A percentile compares a stretch with the other conserved stretches of the same genome.
Evolutionary conservation across 2,888 invertebrate genomes (phyloP).

Genomic region (Neoascia interrupta): DNA sequence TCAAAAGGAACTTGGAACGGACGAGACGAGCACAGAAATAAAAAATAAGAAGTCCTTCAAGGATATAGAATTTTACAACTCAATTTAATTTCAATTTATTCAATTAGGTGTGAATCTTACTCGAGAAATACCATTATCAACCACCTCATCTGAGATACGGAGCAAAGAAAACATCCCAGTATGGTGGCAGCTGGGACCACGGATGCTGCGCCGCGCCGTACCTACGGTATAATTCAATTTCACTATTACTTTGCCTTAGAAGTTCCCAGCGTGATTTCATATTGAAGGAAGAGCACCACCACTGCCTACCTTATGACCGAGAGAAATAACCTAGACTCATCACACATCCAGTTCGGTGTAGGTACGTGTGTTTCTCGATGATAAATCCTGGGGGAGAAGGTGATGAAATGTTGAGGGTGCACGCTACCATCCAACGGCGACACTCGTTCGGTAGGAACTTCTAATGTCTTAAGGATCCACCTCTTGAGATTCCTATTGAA

Average conservation of each 20-base stretch:
- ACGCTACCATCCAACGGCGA: neutral
- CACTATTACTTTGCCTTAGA: conserved; percentile 58
- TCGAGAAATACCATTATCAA: conserved; percentile 20
- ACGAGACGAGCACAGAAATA: conserved; percentile 1
- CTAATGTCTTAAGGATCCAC: neutral
- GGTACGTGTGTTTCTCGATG: conserved; percentile 10
- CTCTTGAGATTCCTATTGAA: conserved; percentile 43
- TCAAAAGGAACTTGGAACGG: conserved; percentile 45
- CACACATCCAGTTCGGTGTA: neutral
- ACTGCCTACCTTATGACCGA: too few species aligned
- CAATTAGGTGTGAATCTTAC: conserved; percentile 68
- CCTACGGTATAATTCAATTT: conserved; percentile 62
- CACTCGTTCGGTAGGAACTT: too few species aligned
- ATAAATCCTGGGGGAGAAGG: conserved; percentile 30
- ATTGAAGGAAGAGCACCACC: conserved; percentile 5
- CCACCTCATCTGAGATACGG: neutral
- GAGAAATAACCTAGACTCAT: too few species aligned
- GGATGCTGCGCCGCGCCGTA: neutral
- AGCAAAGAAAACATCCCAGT: conserved; percentile 8
- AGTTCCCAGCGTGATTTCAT: conserved; percentile 55
- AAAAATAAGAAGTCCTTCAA: neutral
- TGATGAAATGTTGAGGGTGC: conserved; percentile 23
- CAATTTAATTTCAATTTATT: conserved; percentile 68
- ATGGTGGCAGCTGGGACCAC: neutral
- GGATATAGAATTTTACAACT: conserved; percentile 61